phyloP scores from a whole-genome alignment of 1,140 invertebrate species.

The Neotoxoptera formosana region DNA sequence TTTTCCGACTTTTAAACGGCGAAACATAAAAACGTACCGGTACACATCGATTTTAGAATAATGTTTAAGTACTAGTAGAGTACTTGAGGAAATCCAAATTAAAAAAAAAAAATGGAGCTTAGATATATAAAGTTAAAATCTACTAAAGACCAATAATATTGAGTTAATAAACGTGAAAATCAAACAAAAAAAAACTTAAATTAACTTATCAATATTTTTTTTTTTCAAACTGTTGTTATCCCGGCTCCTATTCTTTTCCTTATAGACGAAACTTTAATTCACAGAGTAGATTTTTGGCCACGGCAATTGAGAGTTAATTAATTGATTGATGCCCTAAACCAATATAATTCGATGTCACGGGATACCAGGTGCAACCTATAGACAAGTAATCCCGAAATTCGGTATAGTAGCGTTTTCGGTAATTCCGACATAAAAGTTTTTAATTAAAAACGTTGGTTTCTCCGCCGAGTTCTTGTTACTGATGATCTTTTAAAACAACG shows the following conservation, averaged over 20 bases:
- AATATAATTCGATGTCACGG: constrained; percentile 12
- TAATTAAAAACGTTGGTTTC: constrained; percentile 17
- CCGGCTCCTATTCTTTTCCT: not conserved
- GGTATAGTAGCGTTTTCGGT: not conserved
- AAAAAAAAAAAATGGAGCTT: not conserved
- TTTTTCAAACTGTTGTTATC: not conserved
- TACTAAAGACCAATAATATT: not conserved
- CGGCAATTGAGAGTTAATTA: not conserved
- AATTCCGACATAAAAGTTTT: constrained; percentile 30
- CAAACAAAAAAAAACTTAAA: not conserved
- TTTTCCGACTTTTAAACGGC: not conserved
- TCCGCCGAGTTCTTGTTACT: not conserved
- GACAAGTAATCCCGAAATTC: constrained; percentile 15
- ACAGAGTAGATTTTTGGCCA: not conserved
- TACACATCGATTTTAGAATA: not conserved
- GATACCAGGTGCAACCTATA: not conserved
- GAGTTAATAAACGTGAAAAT: not conserved
- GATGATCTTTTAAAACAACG: not conserved
- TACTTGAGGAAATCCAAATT: too few species aligned
- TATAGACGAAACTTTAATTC: not conserved
- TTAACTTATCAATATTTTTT: not conserved
- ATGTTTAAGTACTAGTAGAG: too few species aligned
- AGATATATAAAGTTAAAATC: not conserved
- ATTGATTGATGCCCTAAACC: not conserved
- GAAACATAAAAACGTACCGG: not conserved